Evolutionary conservation across 2,113 vertebrate genomes (phyloP).

Genomic region (Crotalus tigris): DNA sequence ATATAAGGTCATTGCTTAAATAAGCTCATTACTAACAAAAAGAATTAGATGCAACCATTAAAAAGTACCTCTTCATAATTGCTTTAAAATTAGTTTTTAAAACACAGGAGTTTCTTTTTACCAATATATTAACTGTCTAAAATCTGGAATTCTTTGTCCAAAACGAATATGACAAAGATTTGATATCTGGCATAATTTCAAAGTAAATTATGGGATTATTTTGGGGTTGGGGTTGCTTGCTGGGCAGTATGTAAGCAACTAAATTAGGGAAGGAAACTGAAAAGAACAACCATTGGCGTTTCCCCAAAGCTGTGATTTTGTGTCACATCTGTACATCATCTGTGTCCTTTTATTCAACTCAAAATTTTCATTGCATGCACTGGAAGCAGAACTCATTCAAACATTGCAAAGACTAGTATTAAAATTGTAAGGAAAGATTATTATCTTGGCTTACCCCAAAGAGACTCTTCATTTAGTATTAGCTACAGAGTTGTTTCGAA

Average conservation of each 20-base stretch:
- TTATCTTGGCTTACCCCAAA: background rate
- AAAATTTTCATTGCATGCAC: background rate
- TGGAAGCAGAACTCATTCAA: background rate
- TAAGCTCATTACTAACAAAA: background rate
- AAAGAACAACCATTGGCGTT: conserved; percentile 22
- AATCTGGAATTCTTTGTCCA: background rate
- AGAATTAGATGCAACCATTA: background rate
- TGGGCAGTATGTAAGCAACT: background rate
- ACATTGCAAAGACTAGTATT: background rate
- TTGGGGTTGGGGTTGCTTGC: background rate
- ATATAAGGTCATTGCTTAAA: background rate
- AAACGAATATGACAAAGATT: background rate
- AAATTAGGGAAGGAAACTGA: background rate
- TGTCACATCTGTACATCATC: conserved; percentile 1
- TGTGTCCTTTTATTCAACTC: background rate
- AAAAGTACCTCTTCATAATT: background rate
- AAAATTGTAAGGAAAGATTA: background rate
- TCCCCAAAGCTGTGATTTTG: conserved; percentile 13
- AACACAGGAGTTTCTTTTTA: background rate
- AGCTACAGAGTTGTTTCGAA: background rate
- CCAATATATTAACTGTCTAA: background rate
- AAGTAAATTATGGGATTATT: conserved; percentile 35
- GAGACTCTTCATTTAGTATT: background rate
- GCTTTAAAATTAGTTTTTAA: background rate
- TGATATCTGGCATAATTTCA: background rate